Percentiles rank a stretch among this genome's conserved stretches.
phyloP scores from a whole-genome alignment of 92 coral and sea anemone species.

The Epizoanthus ramosus region DNA sequence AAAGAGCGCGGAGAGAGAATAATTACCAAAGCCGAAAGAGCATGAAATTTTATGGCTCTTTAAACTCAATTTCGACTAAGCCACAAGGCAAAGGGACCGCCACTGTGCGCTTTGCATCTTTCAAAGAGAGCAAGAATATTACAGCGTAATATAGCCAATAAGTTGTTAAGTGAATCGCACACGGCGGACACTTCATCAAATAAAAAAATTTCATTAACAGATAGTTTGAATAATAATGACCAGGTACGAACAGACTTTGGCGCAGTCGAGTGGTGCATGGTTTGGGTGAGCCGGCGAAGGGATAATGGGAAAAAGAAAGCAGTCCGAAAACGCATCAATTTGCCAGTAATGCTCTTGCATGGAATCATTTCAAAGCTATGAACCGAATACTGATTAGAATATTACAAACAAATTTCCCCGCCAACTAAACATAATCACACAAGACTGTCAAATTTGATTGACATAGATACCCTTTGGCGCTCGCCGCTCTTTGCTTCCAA shows the following conservation, averaged over 20 bases:
- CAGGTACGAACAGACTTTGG: slow-evolving; percentile 36
- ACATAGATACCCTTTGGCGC: slow-evolving; percentile 74
- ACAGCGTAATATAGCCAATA: slow-evolving; percentile 79
- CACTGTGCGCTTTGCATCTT: slow-evolving; percentile 47
- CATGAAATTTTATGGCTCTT: slow-evolving; percentile 64
- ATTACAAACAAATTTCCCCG: slow-evolving; percentile 94
- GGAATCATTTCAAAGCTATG: slow-evolving; percentile 72
- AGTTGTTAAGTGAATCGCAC: slow-evolving; percentile 83
- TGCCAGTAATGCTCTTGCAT: slow-evolving; percentile 46
- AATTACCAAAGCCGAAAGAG: slow-evolving; percentile 59
- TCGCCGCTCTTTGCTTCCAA: slow-evolving; percentile 87
- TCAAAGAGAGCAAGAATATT: slow-evolving; percentile 64
- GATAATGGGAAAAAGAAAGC: slow-evolving; percentile 39
- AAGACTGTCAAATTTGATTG: slow-evolving; percentile 94
- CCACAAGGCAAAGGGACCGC: slow-evolving; percentile 63
- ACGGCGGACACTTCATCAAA: slow-evolving; percentile 90
- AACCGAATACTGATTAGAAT: slow-evolving; percentile 80
- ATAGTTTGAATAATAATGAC: slow-evolving; percentile 68
- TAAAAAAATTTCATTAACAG: slow-evolving; percentile 91
- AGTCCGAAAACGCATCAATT: slow-evolving; percentile 51
- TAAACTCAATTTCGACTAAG: slow-evolving; percentile 69
- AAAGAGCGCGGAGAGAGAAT: slow-evolving; percentile 41
- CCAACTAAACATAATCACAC: slow-evolving; percentile 87
- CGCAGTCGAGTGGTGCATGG: slow-evolving; percentile 16
- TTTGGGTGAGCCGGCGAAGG: slow-evolving; percentile 24